phyloP scores from a whole-genome alignment of 30 jellyfish, hydroid and myxozoan species.

The Pseudorhiza aurosa region DNA sequence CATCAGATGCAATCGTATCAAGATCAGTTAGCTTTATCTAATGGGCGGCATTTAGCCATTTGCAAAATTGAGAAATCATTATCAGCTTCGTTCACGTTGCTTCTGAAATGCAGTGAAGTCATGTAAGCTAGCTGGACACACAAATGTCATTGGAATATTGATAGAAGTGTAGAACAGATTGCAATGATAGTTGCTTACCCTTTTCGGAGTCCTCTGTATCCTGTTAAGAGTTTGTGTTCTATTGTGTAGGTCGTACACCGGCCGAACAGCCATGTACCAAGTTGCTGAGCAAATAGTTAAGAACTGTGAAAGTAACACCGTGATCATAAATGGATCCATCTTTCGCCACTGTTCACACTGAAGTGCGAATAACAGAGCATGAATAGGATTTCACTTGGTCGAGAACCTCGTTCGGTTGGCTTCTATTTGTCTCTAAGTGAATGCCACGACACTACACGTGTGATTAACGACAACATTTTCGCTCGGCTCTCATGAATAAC shows the following conservation, averaged over 20 bases:
- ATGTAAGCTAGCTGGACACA: too few species aligned
- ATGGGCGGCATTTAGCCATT: too few species aligned
- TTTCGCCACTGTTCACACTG: conserved; percentile 5
- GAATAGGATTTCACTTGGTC: conserved; percentile 12
- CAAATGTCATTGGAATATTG: too few species aligned
- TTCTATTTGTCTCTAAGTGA: conserved; percentile 37
- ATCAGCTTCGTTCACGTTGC: too few species aligned
- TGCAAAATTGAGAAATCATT: too few species aligned
- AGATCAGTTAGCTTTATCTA: too few species aligned
- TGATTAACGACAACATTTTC: conserved; percentile 73
- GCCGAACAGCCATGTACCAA: conserved; percentile 66
- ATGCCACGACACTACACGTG: conserved; percentile 65
- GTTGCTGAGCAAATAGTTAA: conserved; percentile 40
- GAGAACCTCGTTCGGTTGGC: conserved; percentile 22
- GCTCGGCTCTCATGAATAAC: conserved; percentile 56
- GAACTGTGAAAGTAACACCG: conserved; percentile 35
- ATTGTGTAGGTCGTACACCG: conserved; percentile 42
- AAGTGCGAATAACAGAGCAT: conserved; percentile 26
- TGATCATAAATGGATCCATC: conserved; percentile 31
- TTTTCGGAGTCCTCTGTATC: conserved; percentile 56
- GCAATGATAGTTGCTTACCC: too few species aligned
- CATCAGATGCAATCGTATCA: too few species aligned
- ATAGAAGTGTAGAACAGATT: too few species aligned
- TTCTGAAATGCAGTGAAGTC: too few species aligned
- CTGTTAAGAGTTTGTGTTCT: conserved; percentile 41